Evolutionary conservation across 1,140 invertebrate species (phyloP), one percentile per base, ranked within the genome.

Genomic region (Mamestra configurata): DNA sequence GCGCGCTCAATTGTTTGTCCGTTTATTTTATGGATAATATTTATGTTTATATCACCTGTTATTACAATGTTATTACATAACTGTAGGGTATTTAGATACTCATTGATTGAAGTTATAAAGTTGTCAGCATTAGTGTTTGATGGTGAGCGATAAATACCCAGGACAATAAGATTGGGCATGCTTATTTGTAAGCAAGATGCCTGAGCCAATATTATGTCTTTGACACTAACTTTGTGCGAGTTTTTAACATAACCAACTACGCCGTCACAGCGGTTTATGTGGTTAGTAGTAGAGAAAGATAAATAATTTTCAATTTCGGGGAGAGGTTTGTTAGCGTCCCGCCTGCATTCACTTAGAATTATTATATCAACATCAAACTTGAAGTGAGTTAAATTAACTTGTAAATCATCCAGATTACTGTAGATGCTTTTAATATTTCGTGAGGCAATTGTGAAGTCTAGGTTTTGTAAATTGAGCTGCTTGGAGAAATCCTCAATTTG

Each of bases 131-230:
- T 61, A 4, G 0, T 61, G 6, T 37, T 61, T 61, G 59, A 61
- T 7, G 59, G 59, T 5, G 59, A 61, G 15, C 59, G 59, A 35
- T 61, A 61, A 10, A 61, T 61, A 37, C 27, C 59, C 8, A 61
- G 11, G 4, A 61, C 18, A 8, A 10, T 18, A 37, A 61, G 59
- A 61, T 61, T 35, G 8, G 27, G 59, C n/a, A 37, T 0, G 5
- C 71, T 57, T 40, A 87, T 75, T 81, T 87, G 79, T 53, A 87
- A 35, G 40, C 83, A 82, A 15, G 84, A 82, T 10, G 86, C 80
- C 15, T 85, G 80, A 55, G 27, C 35, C 15, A 87, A 15, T 55
- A 64, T 87, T 43, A 87, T 75, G 75, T 87, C 80, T 40, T 31
- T 72, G 10, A 87, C 49, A 11, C 64, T 75, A 6, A 57, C 2